Conservation (phyloP, 2,113 vertebrate species). For the Plotosus lineatus region DNA sequence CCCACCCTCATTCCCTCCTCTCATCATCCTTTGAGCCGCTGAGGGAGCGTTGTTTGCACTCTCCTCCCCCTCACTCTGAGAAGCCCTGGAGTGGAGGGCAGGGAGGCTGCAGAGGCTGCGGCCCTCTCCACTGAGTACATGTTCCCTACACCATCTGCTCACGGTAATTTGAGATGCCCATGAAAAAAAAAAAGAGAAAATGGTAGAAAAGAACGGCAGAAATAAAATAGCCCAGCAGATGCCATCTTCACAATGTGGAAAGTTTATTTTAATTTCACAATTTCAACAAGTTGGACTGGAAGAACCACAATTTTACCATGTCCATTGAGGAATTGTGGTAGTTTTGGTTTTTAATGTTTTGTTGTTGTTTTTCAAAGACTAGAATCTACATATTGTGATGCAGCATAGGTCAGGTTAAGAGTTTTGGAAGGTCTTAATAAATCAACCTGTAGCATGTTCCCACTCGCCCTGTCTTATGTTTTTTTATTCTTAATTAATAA, state of each 20-base stretch:
- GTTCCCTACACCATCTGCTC: constrained; percentile 82
- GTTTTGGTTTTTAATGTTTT: background rate
- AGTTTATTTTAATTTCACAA: constrained; percentile 73
- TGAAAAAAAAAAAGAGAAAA: constrained; percentile 64
- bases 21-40: constrained; percentile 44
- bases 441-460: background rate
- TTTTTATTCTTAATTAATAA: background rate
- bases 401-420: background rate
- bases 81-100: constrained; percentile 59
- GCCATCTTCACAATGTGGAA: constrained; percentile 72
- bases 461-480: background rate
- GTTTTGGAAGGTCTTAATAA: background rate
- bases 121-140: constrained; percentile 72
- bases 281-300: constrained; percentile 26
- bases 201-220: constrained; percentile 65
- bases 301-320: constrained; percentile 5
- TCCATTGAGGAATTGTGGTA: background rate
- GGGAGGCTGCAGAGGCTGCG: constrained; percentile 70
- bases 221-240: constrained; percentile 80
- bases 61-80: constrained; percentile 49
- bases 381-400: background rate
- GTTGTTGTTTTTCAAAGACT: too few species aligned
- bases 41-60: constrained; percentile 48
- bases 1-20: constrained; percentile 41
- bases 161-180: constrained; percentile 75